Conservation (phyloP, 2,113 vertebrate species). For the Cheirogaleus medius region DNA sequence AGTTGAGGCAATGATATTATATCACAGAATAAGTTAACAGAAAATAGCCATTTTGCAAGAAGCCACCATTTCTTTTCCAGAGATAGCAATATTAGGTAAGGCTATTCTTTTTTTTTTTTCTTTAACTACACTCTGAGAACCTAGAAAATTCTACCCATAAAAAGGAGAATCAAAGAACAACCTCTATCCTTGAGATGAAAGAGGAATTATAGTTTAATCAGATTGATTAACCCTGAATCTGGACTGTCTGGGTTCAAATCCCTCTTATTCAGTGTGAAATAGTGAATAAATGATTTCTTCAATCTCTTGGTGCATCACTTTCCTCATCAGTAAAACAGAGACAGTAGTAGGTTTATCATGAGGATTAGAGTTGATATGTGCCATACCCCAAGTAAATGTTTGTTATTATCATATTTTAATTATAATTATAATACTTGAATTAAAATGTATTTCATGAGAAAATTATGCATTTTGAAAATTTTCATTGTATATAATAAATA, state of each 20-base stretch:
- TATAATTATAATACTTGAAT: not conserved
- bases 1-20: not conserved
- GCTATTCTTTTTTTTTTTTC: not conserved
- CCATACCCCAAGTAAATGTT: not conserved
- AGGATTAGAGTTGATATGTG: not conserved
- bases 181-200: not conserved
- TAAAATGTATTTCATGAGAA: constrained; percentile 24
- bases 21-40: not conserved
- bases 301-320: not conserved
- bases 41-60: not conserved
- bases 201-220: not conserved
- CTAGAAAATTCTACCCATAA: not conserved
- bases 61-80: not conserved
- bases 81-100: not conserved
- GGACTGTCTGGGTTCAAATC: not conserved
- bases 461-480: not conserved
- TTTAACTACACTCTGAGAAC: not conserved
- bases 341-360: not conserved
- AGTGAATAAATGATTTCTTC: not conserved
- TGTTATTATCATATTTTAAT: not conserved
- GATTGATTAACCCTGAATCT: not conserved
- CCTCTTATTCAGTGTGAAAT: not conserved
- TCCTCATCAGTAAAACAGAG: not conserved
- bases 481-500: not conserved
- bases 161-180: not conserved